Conservation (phyloP, 2,888 invertebrate genomes). For the Temnothorax ravouxi region DNA sequence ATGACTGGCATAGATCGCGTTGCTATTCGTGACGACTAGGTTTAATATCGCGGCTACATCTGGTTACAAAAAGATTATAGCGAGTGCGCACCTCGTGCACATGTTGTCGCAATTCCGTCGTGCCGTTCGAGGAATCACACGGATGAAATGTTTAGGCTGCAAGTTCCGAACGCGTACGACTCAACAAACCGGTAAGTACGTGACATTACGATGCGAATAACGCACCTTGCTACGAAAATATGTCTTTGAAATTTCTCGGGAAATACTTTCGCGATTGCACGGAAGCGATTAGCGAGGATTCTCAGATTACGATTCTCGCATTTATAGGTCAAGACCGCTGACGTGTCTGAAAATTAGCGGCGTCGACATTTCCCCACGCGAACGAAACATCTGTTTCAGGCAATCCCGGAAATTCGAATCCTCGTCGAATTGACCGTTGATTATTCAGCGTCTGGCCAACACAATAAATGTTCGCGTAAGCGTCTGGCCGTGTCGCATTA, state of each 20-base stretch:
- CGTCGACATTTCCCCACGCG: conserved; percentile 56
- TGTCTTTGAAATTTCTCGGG: not conserved
- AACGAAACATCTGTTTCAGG: conserved; percentile 59
- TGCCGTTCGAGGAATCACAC: conserved; percentile 58
- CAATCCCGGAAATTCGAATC: conserved; percentile 70
- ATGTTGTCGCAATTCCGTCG: conserved; percentile 33
- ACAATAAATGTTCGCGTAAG: conserved; percentile 50
- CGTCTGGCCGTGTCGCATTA: conserved; percentile 71
- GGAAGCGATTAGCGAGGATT: not conserved
- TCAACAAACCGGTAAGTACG: conserved; percentile 5
- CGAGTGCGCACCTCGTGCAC: conserved; percentile 63
- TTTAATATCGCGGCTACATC: conserved; percentile 41
- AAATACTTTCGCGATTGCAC: not conserved
- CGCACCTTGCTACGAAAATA: not conserved
- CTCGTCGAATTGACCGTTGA: conserved; percentile 67
- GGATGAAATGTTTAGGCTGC: conserved; percentile 48
- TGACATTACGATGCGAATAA: not conserved
- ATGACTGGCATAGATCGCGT: conserved; percentile 71
- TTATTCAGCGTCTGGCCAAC: conserved; percentile 75
- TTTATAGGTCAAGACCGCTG: conserved; percentile 61
- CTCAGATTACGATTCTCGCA: conserved; percentile 27
- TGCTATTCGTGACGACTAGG: conserved; percentile 54
- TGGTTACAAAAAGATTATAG: conserved; percentile 57
- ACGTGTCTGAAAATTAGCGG: conserved; percentile 51
- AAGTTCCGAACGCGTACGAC: not conserved